Percentiles rank a stretch among this genome's conserved stretches.
Evolutionary conservation across 2,888 invertebrate species (phyloP).

Genomic region (Enchytraeus crypticus): DNA sequence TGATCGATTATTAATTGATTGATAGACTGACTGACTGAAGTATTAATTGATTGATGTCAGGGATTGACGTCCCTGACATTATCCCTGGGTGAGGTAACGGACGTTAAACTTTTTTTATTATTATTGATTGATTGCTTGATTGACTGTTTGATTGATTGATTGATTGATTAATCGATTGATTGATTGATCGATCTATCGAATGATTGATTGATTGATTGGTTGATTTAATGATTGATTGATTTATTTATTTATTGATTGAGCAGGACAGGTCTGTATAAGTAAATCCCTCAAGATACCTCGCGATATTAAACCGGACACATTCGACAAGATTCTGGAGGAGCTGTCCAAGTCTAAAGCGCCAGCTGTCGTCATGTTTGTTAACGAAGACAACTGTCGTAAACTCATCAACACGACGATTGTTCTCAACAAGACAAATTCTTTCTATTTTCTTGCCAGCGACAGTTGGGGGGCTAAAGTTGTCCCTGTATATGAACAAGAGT

Average conservation of each 20-base stretch:
- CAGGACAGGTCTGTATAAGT: conserved; percentile 55
- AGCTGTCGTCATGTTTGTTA: conserved; percentile 63
- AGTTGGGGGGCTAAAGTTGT: conserved; percentile 47
- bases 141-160: too few relatives aligned
- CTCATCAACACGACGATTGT: conserved; percentile 33
- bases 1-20: background rate
- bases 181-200: background rate
- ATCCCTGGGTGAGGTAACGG: too few relatives aligned
- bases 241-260: background rate
- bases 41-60: background rate
- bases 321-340: conserved; percentile 56
- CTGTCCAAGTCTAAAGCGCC: conserved; percentile 57
- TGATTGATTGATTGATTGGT: background rate
- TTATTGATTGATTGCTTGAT: too few relatives aligned
- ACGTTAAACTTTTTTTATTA: too few relatives aligned
- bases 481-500: conserved; percentile 41
- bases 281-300: conserved; percentile 57
- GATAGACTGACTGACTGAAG: background rate
- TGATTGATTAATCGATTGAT: too few relatives aligned
- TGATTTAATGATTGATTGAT: background rate
- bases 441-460: conserved; percentile 45
- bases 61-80: too few relatives aligned
- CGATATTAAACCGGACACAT: conserved; percentile 55
- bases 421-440: conserved; percentile 13
- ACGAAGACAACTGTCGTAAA: conserved; percentile 59